Percentiles rank a stretch among this genome's conserved stretches.
These are phyloP conservation scores for Plusia festucae DNA, from an alignment of 2,888 invertebrate genomes.

Conservation along the genomic window DNA sequence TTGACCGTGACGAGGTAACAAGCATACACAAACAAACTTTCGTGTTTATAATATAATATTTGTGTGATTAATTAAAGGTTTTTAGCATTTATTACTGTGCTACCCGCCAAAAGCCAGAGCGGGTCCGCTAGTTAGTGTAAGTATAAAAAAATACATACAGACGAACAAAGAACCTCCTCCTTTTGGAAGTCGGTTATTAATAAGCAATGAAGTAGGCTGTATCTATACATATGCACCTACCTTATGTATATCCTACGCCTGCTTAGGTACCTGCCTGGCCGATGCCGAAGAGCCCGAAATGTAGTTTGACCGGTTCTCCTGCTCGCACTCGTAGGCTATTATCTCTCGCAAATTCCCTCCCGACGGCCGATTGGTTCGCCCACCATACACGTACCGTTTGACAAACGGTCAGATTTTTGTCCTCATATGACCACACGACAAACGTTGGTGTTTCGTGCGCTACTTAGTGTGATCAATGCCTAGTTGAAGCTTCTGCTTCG, in stretches of 20 bases:
- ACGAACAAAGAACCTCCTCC: too few relatives aligned
- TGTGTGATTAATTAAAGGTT: too few relatives aligned
- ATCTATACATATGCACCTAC: constrained; percentile 13
- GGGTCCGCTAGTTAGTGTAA: too few relatives aligned
- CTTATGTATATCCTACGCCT: constrained; percentile 27
- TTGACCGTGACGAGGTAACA: too few relatives aligned
- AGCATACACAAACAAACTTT: too few relatives aligned
- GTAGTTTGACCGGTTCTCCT: constrained; percentile 85
- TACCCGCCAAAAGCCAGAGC: too few relatives aligned
- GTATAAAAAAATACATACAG: too few relatives aligned
- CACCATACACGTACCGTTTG: constrained; percentile 73
- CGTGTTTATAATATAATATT: too few relatives aligned
- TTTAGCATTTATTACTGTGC: too few relatives aligned
- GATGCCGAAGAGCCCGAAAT: constrained; percentile 69
- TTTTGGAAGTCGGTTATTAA: not conserved
- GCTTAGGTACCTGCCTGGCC: constrained; percentile 66
- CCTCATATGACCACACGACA: constrained; percentile 60
- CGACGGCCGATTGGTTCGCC: constrained; percentile 79
- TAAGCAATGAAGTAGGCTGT: not conserved
- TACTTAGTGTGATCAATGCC: constrained; percentile 8
- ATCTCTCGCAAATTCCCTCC: constrained; percentile 83
- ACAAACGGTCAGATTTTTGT: constrained; percentile 74
- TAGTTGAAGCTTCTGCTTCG: constrained; percentile 1
- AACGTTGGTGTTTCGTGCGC: constrained; percentile 33
- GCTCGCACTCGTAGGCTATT: constrained; percentile 77